Conservation (phyloP, 2,113 vertebrate species). For the Serilophus lunatus region DNA sequence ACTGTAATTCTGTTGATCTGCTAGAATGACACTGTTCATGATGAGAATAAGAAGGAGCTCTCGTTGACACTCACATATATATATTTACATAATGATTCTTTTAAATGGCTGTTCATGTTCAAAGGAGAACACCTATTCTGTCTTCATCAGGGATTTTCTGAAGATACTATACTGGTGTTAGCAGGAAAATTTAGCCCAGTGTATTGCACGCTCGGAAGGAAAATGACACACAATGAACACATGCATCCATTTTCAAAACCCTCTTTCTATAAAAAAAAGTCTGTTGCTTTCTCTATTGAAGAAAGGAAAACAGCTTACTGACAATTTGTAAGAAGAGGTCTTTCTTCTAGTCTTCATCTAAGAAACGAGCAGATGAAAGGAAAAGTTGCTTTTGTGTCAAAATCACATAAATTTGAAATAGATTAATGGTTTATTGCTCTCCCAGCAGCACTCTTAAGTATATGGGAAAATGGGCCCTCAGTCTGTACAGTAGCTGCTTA, state of each 20-base stretch:
- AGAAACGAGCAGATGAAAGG: slow-evolving; percentile 30
- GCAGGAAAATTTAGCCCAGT: neutral
- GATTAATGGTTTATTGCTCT: slow-evolving; percentile 60
- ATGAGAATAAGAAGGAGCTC: neutral
- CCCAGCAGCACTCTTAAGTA: slow-evolving; percentile 19
- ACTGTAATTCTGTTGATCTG: neutral
- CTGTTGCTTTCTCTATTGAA: neutral
- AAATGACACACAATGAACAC: neutral
- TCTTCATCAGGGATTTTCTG: neutral
- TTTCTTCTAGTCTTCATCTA: slow-evolving; percentile 28
- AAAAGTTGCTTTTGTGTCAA: slow-evolving; percentile 37
- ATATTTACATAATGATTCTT: neutral
- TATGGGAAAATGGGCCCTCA: slow-evolving; percentile 52
- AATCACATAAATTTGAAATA: slow-evolving; percentile 68
- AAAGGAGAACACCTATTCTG: neutral
- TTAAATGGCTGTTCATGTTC: neutral
- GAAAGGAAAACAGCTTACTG: slow-evolving; percentile 26
- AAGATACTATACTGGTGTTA: neutral
- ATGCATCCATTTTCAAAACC: neutral
- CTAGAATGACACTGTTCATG: neutral
- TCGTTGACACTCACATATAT: neutral
- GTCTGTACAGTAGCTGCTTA: slow-evolving; percentile 49
- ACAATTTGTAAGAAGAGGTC: neutral
- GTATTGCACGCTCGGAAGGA: neutral
- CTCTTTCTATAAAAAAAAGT: neutral